A percentile compares a stretch with the other conserved stretches of the same genome.
These are phyloP conservation scores for Odontamblyopus lacepedii DNA, from an alignment of 2,797 vertebrate genomes.

Conservation along the genomic window DNA sequence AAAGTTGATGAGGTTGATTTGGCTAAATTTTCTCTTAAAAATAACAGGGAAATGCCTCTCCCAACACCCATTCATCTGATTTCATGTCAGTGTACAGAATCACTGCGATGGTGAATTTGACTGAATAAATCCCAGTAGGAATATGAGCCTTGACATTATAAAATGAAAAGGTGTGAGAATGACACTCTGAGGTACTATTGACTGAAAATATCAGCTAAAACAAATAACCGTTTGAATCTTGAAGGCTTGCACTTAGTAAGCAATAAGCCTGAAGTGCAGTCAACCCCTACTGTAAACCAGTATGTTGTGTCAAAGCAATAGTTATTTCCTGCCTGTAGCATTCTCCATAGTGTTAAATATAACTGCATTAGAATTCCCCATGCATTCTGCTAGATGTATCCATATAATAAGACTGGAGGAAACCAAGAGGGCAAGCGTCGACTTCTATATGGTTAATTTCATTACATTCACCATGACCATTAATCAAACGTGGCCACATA, in stretches of 20 bases:
- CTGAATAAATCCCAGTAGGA: no score
- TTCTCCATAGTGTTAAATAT: not conserved
- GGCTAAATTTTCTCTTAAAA: no score
- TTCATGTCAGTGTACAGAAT: not conserved
- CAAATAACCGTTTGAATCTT: not conserved
- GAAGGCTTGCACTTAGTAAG: not conserved
- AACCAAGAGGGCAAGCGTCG: not conserved
- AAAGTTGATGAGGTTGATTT: no score
- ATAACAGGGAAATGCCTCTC: not conserved
- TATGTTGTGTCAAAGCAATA: not conserved
- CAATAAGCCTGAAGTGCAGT: not conserved
- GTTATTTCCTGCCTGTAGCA: conserved; percentile 5
- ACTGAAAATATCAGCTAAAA: conserved; percentile 3
- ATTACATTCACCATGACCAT: conserved; percentile 4
- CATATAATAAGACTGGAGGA: not conserved
- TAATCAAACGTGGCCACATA: conserved; percentile 1
- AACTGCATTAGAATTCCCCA: conserved; percentile 10
- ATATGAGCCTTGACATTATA: not conserved
- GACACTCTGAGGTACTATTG: not conserved
- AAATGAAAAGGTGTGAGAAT: not conserved
- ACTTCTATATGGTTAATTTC: not conserved
- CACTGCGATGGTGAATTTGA: not conserved
- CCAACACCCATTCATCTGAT: not conserved
- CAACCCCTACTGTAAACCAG: not conserved
- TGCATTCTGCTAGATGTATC: not conserved